Percentiles rank a stretch among this genome's conserved stretches.
Conservation (phyloP, 2,113 vertebrate genomes). For the Pongo pygmaeus region DNA sequence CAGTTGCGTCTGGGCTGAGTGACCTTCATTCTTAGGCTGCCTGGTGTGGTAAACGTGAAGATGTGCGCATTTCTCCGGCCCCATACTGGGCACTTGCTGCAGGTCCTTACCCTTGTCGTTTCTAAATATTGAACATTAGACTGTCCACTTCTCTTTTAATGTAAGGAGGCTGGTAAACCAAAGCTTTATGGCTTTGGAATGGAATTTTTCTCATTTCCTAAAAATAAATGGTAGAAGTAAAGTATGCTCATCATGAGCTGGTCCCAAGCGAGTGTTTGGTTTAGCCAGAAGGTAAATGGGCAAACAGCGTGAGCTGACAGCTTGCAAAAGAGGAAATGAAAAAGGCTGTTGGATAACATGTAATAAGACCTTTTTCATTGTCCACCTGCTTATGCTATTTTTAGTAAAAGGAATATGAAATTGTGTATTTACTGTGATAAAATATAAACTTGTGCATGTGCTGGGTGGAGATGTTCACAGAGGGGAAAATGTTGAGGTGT, state of each 20-base stretch:
- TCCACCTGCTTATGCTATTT: not conserved
- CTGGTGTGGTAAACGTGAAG: not conserved
- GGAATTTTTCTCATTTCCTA: slow-evolving; percentile 34
- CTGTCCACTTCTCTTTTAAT: not conserved
- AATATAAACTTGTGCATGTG: not conserved
- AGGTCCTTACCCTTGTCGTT: not conserved
- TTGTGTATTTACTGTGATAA: not conserved
- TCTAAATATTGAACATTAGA: not conserved
- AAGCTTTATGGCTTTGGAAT: not conserved
- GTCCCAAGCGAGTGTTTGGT: not conserved
- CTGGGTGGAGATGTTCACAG: not conserved
- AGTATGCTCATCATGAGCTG: not conserved
- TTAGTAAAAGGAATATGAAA: not conserved
- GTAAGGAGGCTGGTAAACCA: not conserved
- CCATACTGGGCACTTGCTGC: not conserved
- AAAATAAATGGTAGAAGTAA: not conserved
- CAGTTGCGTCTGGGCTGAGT: not conserved
- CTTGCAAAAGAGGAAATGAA: not conserved
- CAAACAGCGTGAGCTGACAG: not conserved
- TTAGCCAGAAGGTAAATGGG: not conserved
- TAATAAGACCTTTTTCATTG: not conserved
- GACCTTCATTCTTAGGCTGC: not conserved
- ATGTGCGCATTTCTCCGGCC: not conserved
- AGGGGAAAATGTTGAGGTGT: not conserved
- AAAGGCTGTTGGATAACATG: not conserved